Percentiles rank a stretch among this genome's conserved stretches.
Conservation (phyloP, 2,113 vertebrate species). For the Leucosticte australis region DNA sequence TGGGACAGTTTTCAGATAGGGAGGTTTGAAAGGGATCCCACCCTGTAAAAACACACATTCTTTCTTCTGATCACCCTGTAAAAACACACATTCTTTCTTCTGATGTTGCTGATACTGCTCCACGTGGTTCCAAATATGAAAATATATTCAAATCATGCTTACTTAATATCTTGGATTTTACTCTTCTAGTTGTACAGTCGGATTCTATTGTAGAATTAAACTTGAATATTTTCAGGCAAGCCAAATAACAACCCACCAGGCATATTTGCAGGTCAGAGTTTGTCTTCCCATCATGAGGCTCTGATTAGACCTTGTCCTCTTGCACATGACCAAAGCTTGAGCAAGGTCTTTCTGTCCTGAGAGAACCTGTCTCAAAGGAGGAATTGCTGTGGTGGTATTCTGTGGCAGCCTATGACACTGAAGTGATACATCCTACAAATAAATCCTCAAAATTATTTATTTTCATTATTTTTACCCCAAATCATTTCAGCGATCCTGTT, state of each 20-base stretch:
- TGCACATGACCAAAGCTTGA: background rate
- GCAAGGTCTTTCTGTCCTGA: background rate
- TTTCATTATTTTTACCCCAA: background rate
- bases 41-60: background rate
- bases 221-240: background rate
- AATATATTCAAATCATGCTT: background rate
- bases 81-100: background rate
- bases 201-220: background rate
- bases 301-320: background rate
- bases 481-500: rapidly evolving
- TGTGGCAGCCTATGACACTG: background rate
- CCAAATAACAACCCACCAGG: background rate
- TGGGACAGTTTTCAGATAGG: background rate
- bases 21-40: background rate
- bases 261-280: background rate
- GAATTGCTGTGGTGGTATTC: background rate
- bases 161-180: background rate
- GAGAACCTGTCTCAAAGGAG: background rate
- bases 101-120: background rate
- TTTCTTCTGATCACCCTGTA: background rate
- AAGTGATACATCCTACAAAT: background rate
- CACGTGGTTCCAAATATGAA: background rate
- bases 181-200: background rate
- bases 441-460: background rate
- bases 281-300: background rate